A percentile compares a stretch with the other conserved stretches of the same genome.
These are phyloP conservation scores for Gasterosteus nipponicus DNA, from an alignment of 2,113 vertebrate genomes.

Conservation along the genomic window DNA sequence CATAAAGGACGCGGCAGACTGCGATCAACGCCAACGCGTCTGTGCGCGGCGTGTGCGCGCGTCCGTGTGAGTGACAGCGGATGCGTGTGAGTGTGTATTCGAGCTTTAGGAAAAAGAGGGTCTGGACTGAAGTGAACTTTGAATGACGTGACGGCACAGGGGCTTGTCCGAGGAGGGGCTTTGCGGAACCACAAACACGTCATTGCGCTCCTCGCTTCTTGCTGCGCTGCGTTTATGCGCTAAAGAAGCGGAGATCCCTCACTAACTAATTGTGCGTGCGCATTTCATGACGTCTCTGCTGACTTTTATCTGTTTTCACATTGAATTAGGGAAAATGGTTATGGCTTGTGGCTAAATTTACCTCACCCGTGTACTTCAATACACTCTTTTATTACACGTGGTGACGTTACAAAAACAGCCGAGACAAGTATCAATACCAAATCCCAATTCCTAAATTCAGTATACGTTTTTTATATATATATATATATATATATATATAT, in stretches of 20 bases:
- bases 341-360: background rate
- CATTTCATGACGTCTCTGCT: background rate
- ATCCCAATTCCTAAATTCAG: background rate
- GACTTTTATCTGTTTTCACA: background rate
- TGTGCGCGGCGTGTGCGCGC: slow-evolving; percentile 33
- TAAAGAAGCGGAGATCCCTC: background rate
- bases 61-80: slow-evolving; percentile 32
- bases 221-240: background rate
- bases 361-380: background rate
- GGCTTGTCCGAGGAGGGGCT: slow-evolving; percentile 66
- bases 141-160: slow-evolving; percentile 56
- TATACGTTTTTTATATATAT: background rate
- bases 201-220: background rate
- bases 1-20: slow-evolving; percentile 35
- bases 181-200: slow-evolving; percentile 40
- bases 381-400: background rate
- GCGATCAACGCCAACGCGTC: slow-evolving; percentile 23
- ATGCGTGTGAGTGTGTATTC: slow-evolving; percentile 36
- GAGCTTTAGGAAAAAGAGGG: slow-evolving; percentile 29
- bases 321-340: too few relatives aligned
- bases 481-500: too few relatives aligned
- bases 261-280: background rate
- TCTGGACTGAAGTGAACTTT: slow-evolving; percentile 61
- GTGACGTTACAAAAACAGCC: background rate
- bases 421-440: background rate